phyloP scores from a whole-genome alignment of 2,797 vertebrate species.

The Ambastaia sidthimunki region DNA sequence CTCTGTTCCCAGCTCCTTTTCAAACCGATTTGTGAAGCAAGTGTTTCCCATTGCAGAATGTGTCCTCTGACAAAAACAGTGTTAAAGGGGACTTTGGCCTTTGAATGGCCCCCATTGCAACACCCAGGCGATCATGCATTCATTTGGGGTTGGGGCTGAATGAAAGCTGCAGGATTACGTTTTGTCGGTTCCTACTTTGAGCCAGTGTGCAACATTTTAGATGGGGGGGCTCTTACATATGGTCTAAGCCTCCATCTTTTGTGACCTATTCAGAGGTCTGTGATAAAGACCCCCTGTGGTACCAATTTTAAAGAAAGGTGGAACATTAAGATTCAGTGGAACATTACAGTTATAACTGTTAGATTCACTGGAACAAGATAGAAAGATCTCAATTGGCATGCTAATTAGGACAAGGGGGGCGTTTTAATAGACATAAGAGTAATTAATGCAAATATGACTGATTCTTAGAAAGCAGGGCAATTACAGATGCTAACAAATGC shows the following conservation, averaged over 20 bases:
- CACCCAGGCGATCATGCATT: constrained; percentile 92
- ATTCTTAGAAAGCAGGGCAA: constrained; percentile 10
- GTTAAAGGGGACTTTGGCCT: constrained; percentile 80
- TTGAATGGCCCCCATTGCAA: constrained; percentile 86
- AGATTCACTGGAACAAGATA: constrained; percentile 77
- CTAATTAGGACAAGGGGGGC: background rate
- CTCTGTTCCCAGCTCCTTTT: constrained; percentile 71
- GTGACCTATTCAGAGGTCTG: constrained; percentile 83
- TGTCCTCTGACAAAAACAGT: constrained; percentile 60
- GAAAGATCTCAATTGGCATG: constrained; percentile 39
- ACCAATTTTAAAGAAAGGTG: constrained; percentile 79
- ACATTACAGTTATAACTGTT: constrained; percentile 70
- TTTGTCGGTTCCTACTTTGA: constrained; percentile 85
- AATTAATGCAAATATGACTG: constrained; percentile 37
- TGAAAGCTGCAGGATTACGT: constrained; percentile 85
- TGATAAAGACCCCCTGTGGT: constrained; percentile 75
- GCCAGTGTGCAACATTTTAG: constrained; percentile 55
- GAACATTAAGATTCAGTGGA: constrained; percentile 65
- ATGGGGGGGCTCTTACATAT: constrained; percentile 79
- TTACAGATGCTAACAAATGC: background rate
- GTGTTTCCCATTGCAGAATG: constrained; percentile 88
- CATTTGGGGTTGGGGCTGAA: constrained; percentile 76
- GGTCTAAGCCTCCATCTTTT: constrained; percentile 86
- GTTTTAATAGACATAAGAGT: constrained; percentile 20
- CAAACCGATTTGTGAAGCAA: constrained; percentile 93